Percentiles rank a stretch among this genome's conserved stretches.
Evolutionary conservation across 2,113 vertebrate genomes (phyloP).

Genomic region (Condylura cristata): DNA sequence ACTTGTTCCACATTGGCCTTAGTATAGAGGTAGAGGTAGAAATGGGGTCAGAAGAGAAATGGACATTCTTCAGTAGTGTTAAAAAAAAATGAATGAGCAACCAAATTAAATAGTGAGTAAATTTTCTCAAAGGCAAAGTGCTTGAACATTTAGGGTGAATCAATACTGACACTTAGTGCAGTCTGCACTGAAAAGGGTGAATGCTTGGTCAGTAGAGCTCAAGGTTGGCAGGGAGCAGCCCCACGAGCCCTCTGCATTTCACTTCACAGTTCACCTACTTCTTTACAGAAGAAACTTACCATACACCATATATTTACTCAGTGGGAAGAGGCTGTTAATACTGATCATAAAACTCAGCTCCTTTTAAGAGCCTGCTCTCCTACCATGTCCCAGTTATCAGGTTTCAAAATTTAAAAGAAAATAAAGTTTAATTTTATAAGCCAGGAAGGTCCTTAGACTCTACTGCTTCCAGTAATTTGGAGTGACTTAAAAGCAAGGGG

Average conservation of each 20-base stretch:
- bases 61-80: not conserved
- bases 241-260: not conserved
- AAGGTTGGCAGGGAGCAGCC: not conserved
- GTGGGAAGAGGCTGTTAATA: not conserved
- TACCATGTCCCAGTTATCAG: not conserved
- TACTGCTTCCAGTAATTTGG: constrained; percentile 1
- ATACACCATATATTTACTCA: not conserved
- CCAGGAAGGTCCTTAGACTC: not conserved
- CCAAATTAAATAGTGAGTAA: not conserved
- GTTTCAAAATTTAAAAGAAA: constrained; percentile 49
- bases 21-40: not conserved
- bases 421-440: constrained; percentile 49
- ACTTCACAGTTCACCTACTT: not conserved
- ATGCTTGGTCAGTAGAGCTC: not conserved
- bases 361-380: not conserved
- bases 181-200: not conserved
- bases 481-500: constrained; percentile 23
- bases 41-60: not conserved
- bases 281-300: not conserved
- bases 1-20: constrained; percentile 1
- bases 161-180: not conserved
- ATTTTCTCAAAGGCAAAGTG: constrained; percentile 29
- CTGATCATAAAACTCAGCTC: constrained; percentile 6
- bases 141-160: not conserved
- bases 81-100: not conserved